These are phyloP conservation scores for Troides aeacus DNA, from an alignment of 2,888 invertebrate genomes.

Conservation along the genomic window DNA sequence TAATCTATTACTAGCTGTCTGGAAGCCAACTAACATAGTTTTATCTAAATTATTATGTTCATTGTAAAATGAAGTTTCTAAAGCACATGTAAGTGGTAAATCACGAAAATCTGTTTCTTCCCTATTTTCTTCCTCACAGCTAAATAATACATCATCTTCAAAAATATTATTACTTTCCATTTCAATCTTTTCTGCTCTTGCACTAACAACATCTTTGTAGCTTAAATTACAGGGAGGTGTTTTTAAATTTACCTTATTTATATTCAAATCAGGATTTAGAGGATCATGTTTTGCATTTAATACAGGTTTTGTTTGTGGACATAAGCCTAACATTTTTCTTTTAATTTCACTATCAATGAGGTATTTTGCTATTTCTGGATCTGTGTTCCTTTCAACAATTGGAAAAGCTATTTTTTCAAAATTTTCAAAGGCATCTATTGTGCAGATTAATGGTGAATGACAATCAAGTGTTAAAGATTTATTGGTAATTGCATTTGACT, in stretches of 20 bases:
- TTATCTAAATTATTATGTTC: constrained; percentile 51
- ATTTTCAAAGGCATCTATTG: constrained; percentile 60
- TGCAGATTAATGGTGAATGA: constrained; percentile 47
- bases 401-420: constrained; percentile 60
- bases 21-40: constrained; percentile 68
- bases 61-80: constrained; percentile 56
- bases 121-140: constrained; percentile 66
- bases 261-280: constrained; percentile 11
- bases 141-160: constrained; percentile 65
- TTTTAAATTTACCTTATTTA: not conserved
- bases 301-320: not conserved
- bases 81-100: constrained; percentile 59
- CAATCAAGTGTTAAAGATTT: constrained; percentile 30
- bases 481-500: constrained; percentile 53
- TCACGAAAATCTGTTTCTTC: constrained; percentile 45
- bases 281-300: not conserved
- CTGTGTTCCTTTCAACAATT: constrained; percentile 45
- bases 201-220: too few relatives aligned
- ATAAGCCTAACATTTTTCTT: constrained; percentile 44
- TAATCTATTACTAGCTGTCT: constrained; percentile 67
- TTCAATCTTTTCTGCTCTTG: constrained; percentile 25
- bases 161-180: constrained; percentile 33
- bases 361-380: constrained; percentile 48
- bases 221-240: too few relatives aligned
- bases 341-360: constrained; percentile 62